Base-by-base conservation (phyloP, 2,113 vertebrate genomes). In the Caranx ignobilis region DNA sequence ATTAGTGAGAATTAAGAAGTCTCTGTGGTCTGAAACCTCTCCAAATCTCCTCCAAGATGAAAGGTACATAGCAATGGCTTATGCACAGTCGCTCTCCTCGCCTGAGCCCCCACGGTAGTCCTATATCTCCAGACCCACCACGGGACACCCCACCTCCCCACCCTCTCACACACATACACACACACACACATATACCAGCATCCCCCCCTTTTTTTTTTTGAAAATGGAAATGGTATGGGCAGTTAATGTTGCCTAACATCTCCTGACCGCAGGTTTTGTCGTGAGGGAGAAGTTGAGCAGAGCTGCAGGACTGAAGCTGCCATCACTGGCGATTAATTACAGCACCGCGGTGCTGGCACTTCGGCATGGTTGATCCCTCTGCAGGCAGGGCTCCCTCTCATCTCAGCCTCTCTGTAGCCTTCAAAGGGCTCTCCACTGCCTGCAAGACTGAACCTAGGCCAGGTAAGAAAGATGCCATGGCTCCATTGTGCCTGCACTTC, bases 1-100 rank as follows among this genome's bases (percentile, higher is more conserved):
- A 99, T 99, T 98, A 98, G 97, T 96, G 96, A 97, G 97, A 98
- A 98, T 99, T 98, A 98, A 97, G 96, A 95, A 97, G 96, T 95
- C 96, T 98, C 97, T 95, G 94, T 94, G 96, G 95, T 96, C 94
- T 97, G 96, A 98, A 97, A 96, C 96, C 95, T 97, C 96, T 97
- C 96, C 96, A 97, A 97, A 97, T 98, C 97, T 97, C 95, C 93
- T 96, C 94, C 91, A 95, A 97, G 97, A 99, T 98, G 96, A 99
- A 99, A 99, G 97, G 94, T 96, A 95, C 96, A 95, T 21, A 85
- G 94, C 93, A 94, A 94, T 93, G 96, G 95, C 96, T 97, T 89
- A 92, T 92, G 95, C 96, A 96, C 96, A 93, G 88, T 91, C 92
- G 92, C 96, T 95, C 96, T 94, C 79, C 83, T 92, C 88, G 93